Evolutionary conservation across 2,113 vertebrate genomes (phyloP).

Genomic region (human): GRCh38 chr5:41547001-41547500

Average conservation of each 20-base stretch:
- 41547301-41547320: not conserved
- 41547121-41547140: not conserved
- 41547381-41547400: slow-evolving; percentile 19
- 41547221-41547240: not conserved
- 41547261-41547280: slow-evolving; percentile 22
- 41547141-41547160: not conserved
- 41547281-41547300: not conserved
- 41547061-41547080: not conserved
- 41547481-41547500: not conserved
- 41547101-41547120: not conserved
- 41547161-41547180: not conserved
- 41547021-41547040: not conserved
- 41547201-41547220: not conserved
- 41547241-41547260: not conserved
- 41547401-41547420: slow-evolving; percentile 55
- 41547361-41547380: slow-evolving; percentile 26
- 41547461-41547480: slow-evolving; percentile 44
- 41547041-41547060: not conserved
- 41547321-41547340: not conserved
- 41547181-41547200: not conserved
- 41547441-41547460: slow-evolving; percentile 53
- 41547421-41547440: slow-evolving; percentile 37
- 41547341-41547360: not conserved
- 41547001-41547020: not conserved
- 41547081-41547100: not conserved